Base-by-base conservation (phyloP, 2,888 invertebrate genomes). In the Orchestes rusci region DNA sequence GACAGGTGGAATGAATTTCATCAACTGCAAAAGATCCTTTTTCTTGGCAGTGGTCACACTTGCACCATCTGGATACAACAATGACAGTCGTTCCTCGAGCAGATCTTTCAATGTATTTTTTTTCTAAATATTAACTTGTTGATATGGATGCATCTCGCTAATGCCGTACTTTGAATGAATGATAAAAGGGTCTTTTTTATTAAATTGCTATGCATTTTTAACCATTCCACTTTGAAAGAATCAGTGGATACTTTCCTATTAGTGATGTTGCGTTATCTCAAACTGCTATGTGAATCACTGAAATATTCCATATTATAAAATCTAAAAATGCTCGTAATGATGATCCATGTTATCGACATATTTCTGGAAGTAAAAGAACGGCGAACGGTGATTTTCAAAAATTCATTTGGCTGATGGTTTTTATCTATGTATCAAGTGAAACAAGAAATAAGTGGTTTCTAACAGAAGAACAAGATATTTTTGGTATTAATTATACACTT, bases 11-110 rank as follows among this genome's bases (percentile, higher is more conserved):
- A 38, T 38, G 7, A 38, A 38, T 16, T 38, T 16, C 10, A 16
- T 38, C 13, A 38, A 13, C 29, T 28, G 28, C 16, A 38, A n/a
- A 8, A 38, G 12, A 38, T 38, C 38, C 7, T 38, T 38, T 16
- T 36, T 36, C 13, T 31, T 20, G n/a, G 36, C 36, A 36, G n/a
- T 16, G 10, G 16, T 33, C 17, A 33, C 17, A 8, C 7, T 8
- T 12, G 18, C 23, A 20, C 36, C 36, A 36, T 20, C 23, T n/a
- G 36, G 2, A 10, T 3, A 36, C 36, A 36, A 36, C 8, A 36
- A 16, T 23, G n/a, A 12, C 23, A 36, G 23, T 19, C 13, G n/a
- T n/a, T 20, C 23, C 12, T 20, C 12, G 12, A 31, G 8, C 5
- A 10, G 8, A 31, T 31, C 12, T 31, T 31, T 5, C 5, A 12